phyloP scores from a whole-genome alignment of 1,140 invertebrate species.

The Meloidogyne hapla region DNA sequence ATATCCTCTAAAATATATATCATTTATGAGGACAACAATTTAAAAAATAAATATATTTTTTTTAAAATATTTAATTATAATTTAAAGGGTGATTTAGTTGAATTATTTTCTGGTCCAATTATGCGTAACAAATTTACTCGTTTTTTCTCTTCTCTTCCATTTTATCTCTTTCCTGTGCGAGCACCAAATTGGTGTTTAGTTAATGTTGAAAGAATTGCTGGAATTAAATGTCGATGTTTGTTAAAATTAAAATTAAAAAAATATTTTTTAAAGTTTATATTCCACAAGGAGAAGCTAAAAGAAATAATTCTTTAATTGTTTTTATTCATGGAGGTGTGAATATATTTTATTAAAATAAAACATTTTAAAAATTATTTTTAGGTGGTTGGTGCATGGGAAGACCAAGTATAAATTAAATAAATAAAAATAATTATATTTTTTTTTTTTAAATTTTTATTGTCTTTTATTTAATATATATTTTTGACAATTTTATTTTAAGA shows the following conservation, averaged over 20 bases:
- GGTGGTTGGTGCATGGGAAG: slow-evolving; percentile 55
- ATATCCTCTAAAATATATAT: too few relatives aligned
- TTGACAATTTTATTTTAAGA: too few relatives aligned
- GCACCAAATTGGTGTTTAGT: slow-evolving; percentile 51
- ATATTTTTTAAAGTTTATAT: slow-evolving; percentile 40
- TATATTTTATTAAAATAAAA: neutral
- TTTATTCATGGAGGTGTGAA: slow-evolving; percentile 58
- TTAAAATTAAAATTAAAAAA: neutral
- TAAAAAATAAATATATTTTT: neutral
- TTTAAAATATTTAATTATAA: neutral
- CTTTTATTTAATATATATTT: too few relatives aligned
- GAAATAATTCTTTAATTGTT: slow-evolving; percentile 46
- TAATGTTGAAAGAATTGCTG: slow-evolving; percentile 40
- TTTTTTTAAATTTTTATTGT: neutral
- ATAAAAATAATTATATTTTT: slow-evolving; percentile 33
- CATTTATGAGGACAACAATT: too few relatives aligned
- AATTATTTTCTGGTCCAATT: slow-evolving; percentile 46
- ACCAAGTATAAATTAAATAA: too few relatives aligned
- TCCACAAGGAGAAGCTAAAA: slow-evolving; percentile 38
- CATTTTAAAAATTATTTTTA: neutral
- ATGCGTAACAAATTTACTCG: slow-evolving; percentile 52
- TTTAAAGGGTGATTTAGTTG: slow-evolving; percentile 52
- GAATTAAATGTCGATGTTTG: slow-evolving; percentile 50
- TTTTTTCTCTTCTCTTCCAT: slow-evolving; percentile 48
- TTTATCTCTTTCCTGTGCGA: slow-evolving; percentile 37